A percentile compares a stretch with the other conserved stretches of the same genome.
Conservation (phyloP, 2,797 vertebrate species). For the Chiroxiphia lanceolata region DNA sequence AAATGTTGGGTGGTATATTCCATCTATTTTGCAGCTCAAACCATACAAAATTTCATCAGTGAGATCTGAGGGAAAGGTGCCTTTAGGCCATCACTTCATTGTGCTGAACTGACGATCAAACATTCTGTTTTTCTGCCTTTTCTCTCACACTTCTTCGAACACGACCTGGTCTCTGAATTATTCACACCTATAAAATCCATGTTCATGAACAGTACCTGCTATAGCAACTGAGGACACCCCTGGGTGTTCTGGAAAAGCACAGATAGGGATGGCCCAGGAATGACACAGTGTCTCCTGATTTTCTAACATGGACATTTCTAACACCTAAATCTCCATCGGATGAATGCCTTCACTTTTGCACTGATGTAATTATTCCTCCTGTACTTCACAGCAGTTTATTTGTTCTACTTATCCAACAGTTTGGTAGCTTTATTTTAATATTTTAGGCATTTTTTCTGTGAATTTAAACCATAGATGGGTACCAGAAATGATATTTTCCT, state of each 20-base stretch:
- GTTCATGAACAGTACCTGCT: rapidly evolving
- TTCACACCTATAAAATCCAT: background rate
- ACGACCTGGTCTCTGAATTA: background rate
- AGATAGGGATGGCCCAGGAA: background rate
- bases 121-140: background rate
- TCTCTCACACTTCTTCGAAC: background rate
- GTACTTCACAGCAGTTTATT: background rate
- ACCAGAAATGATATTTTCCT: background rate
- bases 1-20: background rate
- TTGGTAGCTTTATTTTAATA: background rate
- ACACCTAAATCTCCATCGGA: background rate
- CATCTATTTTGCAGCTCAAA: background rate
- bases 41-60: background rate
- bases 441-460: background rate
- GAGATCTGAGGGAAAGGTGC: rapidly evolving
- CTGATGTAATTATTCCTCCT: background rate
- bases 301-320: background rate
- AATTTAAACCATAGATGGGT: background rate
- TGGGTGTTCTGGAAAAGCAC: background rate
- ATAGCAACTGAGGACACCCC: background rate
- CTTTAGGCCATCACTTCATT: background rate
- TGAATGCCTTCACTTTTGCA: background rate
- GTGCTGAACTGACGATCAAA: background rate
- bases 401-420: background rate
- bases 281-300: background rate